Evolutionary conservation across 2,113 vertebrate species (phyloP).

Genomic region (Sporophila hypoxantha): DNA sequence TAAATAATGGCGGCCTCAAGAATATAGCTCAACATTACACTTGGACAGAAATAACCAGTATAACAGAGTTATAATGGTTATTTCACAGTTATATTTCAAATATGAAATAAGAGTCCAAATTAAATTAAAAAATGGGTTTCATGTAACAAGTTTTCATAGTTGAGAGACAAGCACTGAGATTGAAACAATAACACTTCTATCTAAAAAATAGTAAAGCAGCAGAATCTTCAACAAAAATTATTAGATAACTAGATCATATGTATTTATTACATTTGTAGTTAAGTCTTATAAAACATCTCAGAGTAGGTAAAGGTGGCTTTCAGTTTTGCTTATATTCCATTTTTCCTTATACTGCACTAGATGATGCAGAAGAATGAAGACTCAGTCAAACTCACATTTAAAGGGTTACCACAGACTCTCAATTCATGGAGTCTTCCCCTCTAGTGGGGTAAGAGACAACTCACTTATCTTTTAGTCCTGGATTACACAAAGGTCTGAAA

Average conservation of each 20-base stretch:
- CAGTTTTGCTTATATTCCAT: not conserved
- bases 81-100: not conserved
- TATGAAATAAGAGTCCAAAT: not conserved
- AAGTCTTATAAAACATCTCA: not conserved
- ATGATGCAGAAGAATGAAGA: not conserved
- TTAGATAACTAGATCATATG: not conserved
- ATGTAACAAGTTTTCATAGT: not conserved
- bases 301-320: not conserved
- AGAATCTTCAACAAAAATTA: not conserved
- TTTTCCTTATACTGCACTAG: not conserved
- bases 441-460: not conserved
- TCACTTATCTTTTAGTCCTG: not conserved
- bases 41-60: not conserved
- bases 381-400: not conserved
- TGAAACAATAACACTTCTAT: not conserved
- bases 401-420: not conserved
- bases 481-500: not conserved
- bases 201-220: not conserved
- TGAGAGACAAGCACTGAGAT: not conserved
- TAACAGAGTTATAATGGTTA: too few species aligned
- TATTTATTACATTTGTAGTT: not conserved
- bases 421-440: not conserved
- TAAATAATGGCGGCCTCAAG: not conserved
- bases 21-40: not conserved
- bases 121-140: not conserved